Evolutionary conservation across 1,140 invertebrate genomes (phyloP), one percentile per base, ranked within the genome.

Genomic region (Euglossa dilemma): DNA sequence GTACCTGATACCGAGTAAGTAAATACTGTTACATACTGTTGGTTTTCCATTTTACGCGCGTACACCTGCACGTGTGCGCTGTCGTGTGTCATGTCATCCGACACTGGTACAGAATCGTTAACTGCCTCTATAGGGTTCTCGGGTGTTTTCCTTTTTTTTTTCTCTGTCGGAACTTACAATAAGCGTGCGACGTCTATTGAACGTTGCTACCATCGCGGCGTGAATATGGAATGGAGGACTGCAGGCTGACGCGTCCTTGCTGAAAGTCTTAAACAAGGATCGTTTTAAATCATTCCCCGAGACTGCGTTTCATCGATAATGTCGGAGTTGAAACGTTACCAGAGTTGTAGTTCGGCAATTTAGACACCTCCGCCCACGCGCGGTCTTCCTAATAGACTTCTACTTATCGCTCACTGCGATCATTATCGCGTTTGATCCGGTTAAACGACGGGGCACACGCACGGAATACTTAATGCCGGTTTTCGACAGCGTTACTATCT

Each of bases 1-100:
- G 93, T 94, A 83, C 93, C 94, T 85, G 94, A 94, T 86, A 94
- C 93, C 67, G 93, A 94, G 94, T 94, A 86, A 94, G 94, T 93
- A 85, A 25, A 81, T 25, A 23, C 7, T 36, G 36, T 5, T 59
- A 12, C 12, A 61, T n/a, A 25, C 25, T 61, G 6, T n/a, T 25
- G 14, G n/a, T 23, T 54, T 64, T 25, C 20, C 9, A 18, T 16
- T n/a, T 0, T 18, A 59, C 36, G 36, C 14, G 3, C 2, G 11
- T 25, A 76, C 14, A 45, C 36, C 56, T 36, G 36, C 6, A 20
- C 14, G 47, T 61, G 8, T 20, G 16, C 23, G 36, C 23, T 11
- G n/a, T 14, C n/a, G 54, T 54, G 43, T n/a, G 20, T 25, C 45
- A 45, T 47, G 61, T 54, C 52, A 57, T 50, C n/a, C 43, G 36